Percentiles rank a stretch among this genome's conserved stretches.
phyloP scores from a whole-genome alignment of 2,888 invertebrate species.

The Eristalis intricaria region DNA sequence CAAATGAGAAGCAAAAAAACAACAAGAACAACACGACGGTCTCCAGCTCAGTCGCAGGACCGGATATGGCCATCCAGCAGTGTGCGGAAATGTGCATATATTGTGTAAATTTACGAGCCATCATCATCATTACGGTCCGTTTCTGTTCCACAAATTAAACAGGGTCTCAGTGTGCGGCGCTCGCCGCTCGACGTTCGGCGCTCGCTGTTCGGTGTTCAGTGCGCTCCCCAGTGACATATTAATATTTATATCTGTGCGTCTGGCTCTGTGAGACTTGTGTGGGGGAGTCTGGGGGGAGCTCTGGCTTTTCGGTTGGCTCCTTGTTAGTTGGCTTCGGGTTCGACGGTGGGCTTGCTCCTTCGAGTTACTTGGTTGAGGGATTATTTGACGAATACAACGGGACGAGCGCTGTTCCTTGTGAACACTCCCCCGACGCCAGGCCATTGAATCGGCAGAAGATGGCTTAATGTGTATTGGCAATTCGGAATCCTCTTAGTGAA shows the following conservation, averaged over 20 bases:
- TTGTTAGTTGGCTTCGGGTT: background rate
- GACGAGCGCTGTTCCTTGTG: background rate
- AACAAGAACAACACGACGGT: background rate
- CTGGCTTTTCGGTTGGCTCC: too few relatives aligned
- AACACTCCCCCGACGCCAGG: background rate
- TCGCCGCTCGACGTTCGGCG: background rate
- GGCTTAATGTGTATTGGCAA: conserved; percentile 47
- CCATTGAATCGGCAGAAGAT: conserved; percentile 5
- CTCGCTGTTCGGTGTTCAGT: background rate
- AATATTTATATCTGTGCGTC: conserved; percentile 37
- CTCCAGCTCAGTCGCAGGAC: conserved; percentile 25
- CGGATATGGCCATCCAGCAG: conserved; percentile 56
- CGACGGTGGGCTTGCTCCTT: background rate
- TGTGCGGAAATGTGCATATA: conserved; percentile 58
- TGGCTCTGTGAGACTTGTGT: background rate
- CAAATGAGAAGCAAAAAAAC: background rate
- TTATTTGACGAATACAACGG: conserved; percentile 18
- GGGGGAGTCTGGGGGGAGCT: background rate
- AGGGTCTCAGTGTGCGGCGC: conserved; percentile 20
- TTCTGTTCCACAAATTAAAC: conserved; percentile 48
- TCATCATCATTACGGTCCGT: conserved; percentile 54
- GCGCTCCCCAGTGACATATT: conserved; percentile 49
- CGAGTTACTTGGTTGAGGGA: background rate
- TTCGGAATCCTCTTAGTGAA: conserved; percentile 58
- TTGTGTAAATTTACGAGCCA: conserved; percentile 64